Evolutionary conservation across 2,888 invertebrate species (phyloP).

Genomic region (Ichneumoninae sp.): DNA sequence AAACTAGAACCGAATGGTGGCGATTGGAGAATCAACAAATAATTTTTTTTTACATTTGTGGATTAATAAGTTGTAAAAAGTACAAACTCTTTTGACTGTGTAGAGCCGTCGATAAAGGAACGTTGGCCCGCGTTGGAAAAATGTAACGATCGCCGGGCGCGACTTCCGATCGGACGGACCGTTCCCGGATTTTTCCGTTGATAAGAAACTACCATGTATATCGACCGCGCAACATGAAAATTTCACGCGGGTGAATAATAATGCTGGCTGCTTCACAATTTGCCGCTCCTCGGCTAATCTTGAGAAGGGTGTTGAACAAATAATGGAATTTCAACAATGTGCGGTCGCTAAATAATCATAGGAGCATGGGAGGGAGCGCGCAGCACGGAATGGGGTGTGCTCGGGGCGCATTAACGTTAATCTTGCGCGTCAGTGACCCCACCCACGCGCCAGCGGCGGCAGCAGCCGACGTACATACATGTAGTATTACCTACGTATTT

Average conservation of each 20-base stretch:
- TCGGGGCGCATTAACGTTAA: conserved; percentile 64
- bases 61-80: no score
- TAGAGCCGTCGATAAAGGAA: no score
- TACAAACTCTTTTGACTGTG: no score
- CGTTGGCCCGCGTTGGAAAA: no score
- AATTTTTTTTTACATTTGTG: no score
- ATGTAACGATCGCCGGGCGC: no score
- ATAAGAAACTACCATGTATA: not conserved
- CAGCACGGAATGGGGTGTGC: conserved; percentile 33
- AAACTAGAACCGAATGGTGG: no score
- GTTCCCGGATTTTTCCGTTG: not conserved
- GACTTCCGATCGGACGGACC: no score
- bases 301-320: conserved; percentile 59
- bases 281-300: conserved; percentile 57
- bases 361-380: conserved; percentile 45
- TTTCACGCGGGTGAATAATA: conserved; percentile 34
- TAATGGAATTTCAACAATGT: conserved; percentile 65
- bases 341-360: conserved; percentile 63
- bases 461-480: conserved; percentile 35
- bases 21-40: not conserved
- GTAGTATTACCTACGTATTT: conserved; percentile 60
- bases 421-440: conserved; percentile 60
- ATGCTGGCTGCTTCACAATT: conserved; percentile 55
- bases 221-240: not conserved
- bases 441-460: not conserved